Base-by-base conservation (phyloP, 2,797 vertebrate genomes). In the Hypotaenidia okinawae region DNA sequence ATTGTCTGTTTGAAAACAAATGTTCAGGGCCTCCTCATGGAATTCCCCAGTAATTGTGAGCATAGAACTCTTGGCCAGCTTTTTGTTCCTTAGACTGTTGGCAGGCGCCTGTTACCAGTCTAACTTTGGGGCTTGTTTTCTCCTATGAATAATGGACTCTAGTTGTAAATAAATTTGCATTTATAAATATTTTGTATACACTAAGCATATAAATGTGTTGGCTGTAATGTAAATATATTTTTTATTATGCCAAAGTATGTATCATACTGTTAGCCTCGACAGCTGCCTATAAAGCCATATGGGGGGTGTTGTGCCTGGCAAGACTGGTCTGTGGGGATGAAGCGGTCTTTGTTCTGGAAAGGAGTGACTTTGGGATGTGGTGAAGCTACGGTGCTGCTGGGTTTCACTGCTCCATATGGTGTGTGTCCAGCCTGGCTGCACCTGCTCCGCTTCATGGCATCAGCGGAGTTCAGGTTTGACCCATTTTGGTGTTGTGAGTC, bases 181-280 rank as follows among this genome's bases (percentile, higher is more conserved):
- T 97, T 97, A 98, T 98, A 98, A 98, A 97, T 98, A 98, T 97
- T 97, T 98, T 98, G 91, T 98, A 98, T 97, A 97, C 97, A 94
- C 87, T 93, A 91, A 93, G 87, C 87, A 66, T 97, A 96, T 84
- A 83, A 91, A 96, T 93, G 81, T 96, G 91, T 97, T 96, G 90
- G 74, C 84, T 96, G 87, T 87, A 97, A 88, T 98, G 98, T 98
- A 98, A 97, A 97, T 98, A 96, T 97, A 70, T 97, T 97, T 97
- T 98, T 97, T 96, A 97, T 91, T 96, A 98, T 96, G 97, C 97
- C 96, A 97, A 97, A 97, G 87, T 97, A 93, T 94, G 93, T 96
- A 86, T 90, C 84, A 95, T 90, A 87, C 83, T 85, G 73, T 97
- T 94, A 94, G 90, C 96, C 90, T 91, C 72, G 87, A 96, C 92